A percentile compares a stretch with the other conserved stretches of the same genome.
phyloP scores from a whole-genome alignment of 2,888 invertebrate genomes.

The Perizoma affinitatum region DNA sequence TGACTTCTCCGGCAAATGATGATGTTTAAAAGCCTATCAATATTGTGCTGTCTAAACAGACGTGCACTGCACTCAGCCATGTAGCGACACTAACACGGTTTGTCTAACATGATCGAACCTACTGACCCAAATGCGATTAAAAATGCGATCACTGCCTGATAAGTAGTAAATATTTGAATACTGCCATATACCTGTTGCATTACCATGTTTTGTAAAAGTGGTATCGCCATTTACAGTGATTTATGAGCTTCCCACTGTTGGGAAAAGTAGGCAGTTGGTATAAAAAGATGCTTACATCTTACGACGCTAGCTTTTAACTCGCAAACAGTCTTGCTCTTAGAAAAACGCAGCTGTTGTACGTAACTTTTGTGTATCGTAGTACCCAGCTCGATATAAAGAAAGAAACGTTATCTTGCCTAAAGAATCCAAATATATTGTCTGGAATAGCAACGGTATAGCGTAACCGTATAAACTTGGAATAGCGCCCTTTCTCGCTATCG shows the following conservation, averaged over 20 bases:
- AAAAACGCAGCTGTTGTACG: too few species aligned
- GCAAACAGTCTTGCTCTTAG: too few species aligned
- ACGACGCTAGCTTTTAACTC: too few species aligned
- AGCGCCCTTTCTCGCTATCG: too few species aligned
- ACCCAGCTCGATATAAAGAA: too few species aligned
- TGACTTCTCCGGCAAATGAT: not conserved
- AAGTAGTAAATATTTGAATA: conserved; percentile 39
- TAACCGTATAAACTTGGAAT: too few species aligned
- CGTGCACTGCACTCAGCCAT: conserved; percentile 4
- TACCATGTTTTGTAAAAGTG: conserved; percentile 21
- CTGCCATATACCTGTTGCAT: conserved; percentile 23
- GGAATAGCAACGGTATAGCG: too few species aligned
- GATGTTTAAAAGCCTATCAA: too few species aligned
- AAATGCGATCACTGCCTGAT: conserved; percentile 30
- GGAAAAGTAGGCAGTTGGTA: not conserved
- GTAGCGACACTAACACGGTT: conserved; percentile 19
- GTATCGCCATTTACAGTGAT: conserved; percentile 22
- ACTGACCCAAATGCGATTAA: conserved; percentile 29
- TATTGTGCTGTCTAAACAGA: not conserved
- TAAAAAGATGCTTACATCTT: not conserved
- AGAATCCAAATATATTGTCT: too few species aligned
- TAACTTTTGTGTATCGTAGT: too few species aligned
- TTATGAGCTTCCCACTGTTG: conserved; percentile 3
- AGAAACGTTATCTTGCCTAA: too few species aligned
- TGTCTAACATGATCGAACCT: conserved; percentile 21